Percentiles rank a stretch among this genome's conserved stretches.
Conservation (phyloP, 1,140 invertebrate genomes). For the Neelides sp. region DNA sequence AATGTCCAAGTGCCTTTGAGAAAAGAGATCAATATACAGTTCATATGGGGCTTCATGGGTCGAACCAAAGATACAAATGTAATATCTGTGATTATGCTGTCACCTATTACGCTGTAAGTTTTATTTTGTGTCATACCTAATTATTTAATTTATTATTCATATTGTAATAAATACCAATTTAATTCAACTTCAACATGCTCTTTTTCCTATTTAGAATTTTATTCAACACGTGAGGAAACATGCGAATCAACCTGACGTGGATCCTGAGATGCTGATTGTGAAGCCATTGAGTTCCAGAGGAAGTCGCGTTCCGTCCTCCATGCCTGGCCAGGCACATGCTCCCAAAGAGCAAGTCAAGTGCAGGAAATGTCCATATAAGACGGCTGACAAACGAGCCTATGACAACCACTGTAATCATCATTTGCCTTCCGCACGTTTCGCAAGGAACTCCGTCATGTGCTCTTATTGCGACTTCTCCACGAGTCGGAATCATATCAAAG, state of each 20-base stretch:
- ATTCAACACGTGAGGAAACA: slow-evolving; percentile 66
- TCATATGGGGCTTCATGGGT: slow-evolving; percentile 68
- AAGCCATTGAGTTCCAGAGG: slow-evolving; percentile 16
- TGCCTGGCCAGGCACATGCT: slow-evolving; percentile 7
- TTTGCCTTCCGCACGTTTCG: not conserved
- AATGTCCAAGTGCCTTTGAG: slow-evolving; percentile 77
- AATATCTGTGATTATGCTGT: slow-evolving; percentile 76
- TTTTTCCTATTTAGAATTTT: no score
- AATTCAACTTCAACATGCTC: no score
- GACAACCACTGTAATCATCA: slow-evolving; percentile 19
- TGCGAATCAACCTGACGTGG: slow-evolving; percentile 49
- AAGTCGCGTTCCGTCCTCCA: not conserved
- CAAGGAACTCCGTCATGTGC: slow-evolving; percentile 1
- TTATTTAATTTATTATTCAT: no score
- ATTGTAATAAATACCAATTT: no score
- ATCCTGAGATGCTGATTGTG: slow-evolving; percentile 39
- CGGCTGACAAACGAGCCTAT: slow-evolving; percentile 18
- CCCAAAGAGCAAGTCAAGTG: slow-evolving; percentile 36
- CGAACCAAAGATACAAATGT: slow-evolving; percentile 68
- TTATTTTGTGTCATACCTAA: no score
- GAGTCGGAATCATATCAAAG: slow-evolving; percentile 8
- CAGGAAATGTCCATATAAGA: slow-evolving; percentile 32
- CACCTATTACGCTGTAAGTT: slow-evolving; percentile 65
- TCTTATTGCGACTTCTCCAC: not conserved
- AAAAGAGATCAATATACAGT: slow-evolving; percentile 72